phyloP scores from a whole-genome alignment of 2,888 invertebrate species.

The Petrophora chlorosata region DNA sequence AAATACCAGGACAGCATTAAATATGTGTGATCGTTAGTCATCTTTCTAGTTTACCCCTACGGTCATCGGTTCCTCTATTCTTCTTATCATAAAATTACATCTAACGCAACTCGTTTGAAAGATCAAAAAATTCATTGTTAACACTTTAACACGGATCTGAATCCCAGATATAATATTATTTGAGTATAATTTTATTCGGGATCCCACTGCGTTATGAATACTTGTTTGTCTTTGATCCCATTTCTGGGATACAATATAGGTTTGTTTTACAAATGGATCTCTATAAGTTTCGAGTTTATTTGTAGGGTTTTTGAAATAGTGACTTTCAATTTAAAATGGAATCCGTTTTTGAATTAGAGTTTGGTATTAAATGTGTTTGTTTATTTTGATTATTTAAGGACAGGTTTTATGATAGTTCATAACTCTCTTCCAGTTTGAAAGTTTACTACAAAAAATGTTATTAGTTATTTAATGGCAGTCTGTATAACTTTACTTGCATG shows the following conservation, averaged over 20 bases:
- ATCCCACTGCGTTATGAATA: slow-evolving; percentile 56
- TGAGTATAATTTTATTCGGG: slow-evolving; percentile 58
- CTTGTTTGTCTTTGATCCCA: slow-evolving; percentile 40
- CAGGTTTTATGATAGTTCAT: slow-evolving; percentile 5
- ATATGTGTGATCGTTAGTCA: slow-evolving; percentile 17
- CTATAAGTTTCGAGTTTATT: slow-evolving; percentile 22
- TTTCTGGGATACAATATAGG: slow-evolving; percentile 26
- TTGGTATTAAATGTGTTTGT: slow-evolving; percentile 15
- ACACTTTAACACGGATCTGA: slow-evolving; percentile 69
- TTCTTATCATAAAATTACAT: slow-evolving; percentile 34
- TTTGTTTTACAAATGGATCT: slow-evolving; percentile 34
- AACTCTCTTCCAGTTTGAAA: too few relatives aligned
- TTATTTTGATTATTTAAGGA: slow-evolving; percentile 9
- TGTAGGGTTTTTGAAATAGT: slow-evolving; percentile 10
- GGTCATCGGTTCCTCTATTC: slow-evolving; percentile 28
- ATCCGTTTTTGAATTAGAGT: slow-evolving; percentile 23
- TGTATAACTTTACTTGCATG: too few relatives aligned
- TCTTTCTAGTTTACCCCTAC: slow-evolving; percentile 1
- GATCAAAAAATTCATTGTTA: slow-evolving; percentile 56
- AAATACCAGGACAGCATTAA: slow-evolving; percentile 11
- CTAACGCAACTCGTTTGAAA: slow-evolving; percentile 26
- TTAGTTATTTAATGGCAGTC: too few relatives aligned
- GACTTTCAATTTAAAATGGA: slow-evolving; percentile 24
- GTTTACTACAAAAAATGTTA: too few relatives aligned
- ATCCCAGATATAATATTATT: slow-evolving; percentile 51